Percentiles rank a stretch among this genome's conserved stretches.
phyloP scores from a whole-genome alignment of 2,888 invertebrate genomes.

The Lithophane socia region DNA sequence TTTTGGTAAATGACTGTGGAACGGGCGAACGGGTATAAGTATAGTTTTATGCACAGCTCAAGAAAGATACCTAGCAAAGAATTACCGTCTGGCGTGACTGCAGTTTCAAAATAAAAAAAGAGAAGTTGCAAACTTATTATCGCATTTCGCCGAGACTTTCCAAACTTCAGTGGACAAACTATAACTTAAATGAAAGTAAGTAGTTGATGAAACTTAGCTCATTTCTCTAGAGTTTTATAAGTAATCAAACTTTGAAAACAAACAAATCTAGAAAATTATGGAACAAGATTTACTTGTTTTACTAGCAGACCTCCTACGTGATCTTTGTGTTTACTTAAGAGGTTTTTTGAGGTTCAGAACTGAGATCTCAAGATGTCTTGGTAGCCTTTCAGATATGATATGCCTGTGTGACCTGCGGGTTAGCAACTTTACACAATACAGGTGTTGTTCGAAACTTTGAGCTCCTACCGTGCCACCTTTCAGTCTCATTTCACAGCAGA shows the following conservation, averaged over 20 bases:
- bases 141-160: conserved; percentile 27
- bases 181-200: conserved; percentile 35
- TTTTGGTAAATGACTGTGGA: conserved; percentile 18
- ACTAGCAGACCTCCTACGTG: not conserved
- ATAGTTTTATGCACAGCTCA: conserved; percentile 9
- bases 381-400: not conserved
- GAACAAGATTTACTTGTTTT: conserved; percentile 4
- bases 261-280: conserved; percentile 15
- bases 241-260: conserved; percentile 21
- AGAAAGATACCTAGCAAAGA: conserved; percentile 1
- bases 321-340: not conserved
- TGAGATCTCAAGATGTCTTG: not conserved
- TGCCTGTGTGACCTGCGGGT: not conserved
- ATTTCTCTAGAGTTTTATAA: conserved; percentile 16
- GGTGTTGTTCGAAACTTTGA: not conserved
- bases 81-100: conserved; percentile 1
- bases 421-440: not conserved
- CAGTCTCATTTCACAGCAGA: conserved; percentile 3
- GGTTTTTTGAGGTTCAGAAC: not conserved
- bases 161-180: conserved; percentile 37
- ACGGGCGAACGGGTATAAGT: too few species aligned
- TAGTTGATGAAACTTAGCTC: conserved; percentile 29
- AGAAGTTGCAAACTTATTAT: conserved; percentile 38
- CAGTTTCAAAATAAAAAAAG: conserved; percentile 16
- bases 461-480: not conserved